Percentiles rank a stretch among this genome's conserved stretches.
These are phyloP conservation scores for Neopelma chrysocephalum DNA, from an alignment of 2,797 vertebrate species.

Conservation along the genomic window DNA sequence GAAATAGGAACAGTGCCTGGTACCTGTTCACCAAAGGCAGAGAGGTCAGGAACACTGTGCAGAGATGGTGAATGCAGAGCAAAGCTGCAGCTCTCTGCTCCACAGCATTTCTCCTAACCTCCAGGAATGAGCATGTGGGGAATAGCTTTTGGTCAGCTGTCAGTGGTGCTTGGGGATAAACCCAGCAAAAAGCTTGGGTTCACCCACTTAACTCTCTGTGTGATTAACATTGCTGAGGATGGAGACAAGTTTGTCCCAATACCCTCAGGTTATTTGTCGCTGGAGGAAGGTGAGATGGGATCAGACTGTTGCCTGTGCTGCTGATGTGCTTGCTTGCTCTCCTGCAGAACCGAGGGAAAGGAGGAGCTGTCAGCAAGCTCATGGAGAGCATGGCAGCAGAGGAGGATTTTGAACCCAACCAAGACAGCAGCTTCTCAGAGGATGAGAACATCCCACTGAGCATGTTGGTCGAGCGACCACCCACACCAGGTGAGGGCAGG, in stretches of 20 bases:
- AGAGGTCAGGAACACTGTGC: background rate
- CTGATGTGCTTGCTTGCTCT: background rate
- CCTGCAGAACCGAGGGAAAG: constrained; percentile 83
- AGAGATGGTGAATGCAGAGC: background rate
- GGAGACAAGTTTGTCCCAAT: background rate
- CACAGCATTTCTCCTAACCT: background rate
- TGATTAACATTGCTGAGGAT: background rate
- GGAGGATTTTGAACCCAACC: constrained; percentile 97
- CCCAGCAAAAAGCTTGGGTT: background rate
- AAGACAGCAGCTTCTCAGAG: constrained; percentile 98
- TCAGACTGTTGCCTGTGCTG: background rate
- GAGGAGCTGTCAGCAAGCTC: constrained; percentile 94
- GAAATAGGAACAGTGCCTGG: background rate
- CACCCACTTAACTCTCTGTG: background rate
- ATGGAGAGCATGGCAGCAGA: constrained; percentile 99
- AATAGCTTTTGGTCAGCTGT: background rate
- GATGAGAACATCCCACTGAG: constrained; percentile 86
- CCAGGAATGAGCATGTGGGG: background rate
- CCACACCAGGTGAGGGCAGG: constrained; percentile 84
- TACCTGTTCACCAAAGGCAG: background rate
- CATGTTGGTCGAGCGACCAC: constrained; percentile 80
- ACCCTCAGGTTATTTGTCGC: background rate
- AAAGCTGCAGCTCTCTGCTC: background rate
- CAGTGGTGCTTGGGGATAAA: background rate
- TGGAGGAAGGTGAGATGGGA: background rate